Base-by-base conservation (phyloP, 2,113 vertebrate species). In the Dicentrarchus labrax region DNA sequence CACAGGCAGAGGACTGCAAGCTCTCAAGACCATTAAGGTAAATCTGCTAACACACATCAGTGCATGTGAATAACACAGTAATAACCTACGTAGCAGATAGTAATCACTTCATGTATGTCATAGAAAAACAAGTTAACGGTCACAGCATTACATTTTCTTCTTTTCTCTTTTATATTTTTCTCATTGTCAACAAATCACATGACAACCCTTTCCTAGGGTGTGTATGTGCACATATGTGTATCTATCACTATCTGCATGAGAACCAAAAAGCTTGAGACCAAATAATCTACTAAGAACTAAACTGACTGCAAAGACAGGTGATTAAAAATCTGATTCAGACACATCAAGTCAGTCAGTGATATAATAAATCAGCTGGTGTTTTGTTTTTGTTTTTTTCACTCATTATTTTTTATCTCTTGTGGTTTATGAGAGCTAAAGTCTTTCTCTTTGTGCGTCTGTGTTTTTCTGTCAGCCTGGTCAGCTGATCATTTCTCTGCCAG, bases 1-100 rank as follows among this genome's bases (percentile, higher is more conserved):
- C 84, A 97, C 97, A 2, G 98, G 97, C 80, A 95, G 98, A 94
- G 98, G 98, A n/a, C 82, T 99, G 74, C 96, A 97, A 96, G 82
- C 96, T 80, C 94, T 91, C 21, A 93, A 82, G 70, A 30, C 85
- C 0, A 78, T 99, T 24, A 92, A 93, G 96, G 98, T 99, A 75
- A 88, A 57, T 36, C 5, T 11, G 8, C 7, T 22, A 6, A 43
- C 9, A 21, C 2, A 21, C 4, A 53, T 15, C 45, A 10, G 12
- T 24, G 11, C n/a, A 36, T 39, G 21, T 12, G 1, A 50, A 61
- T 38, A 38, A 15, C 54, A 45, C 24, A 6, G 15, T 68, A 17
- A 24, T 45, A 45, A 16, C 3, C 5, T 13, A 4, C 2, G 12
- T 21, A 17, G 6, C 30, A 22, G 36, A 0, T 43, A 13, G 11